phyloP scores from a whole-genome alignment of 2,888 invertebrate species.

The Cremastobaeus sp. region DNA sequence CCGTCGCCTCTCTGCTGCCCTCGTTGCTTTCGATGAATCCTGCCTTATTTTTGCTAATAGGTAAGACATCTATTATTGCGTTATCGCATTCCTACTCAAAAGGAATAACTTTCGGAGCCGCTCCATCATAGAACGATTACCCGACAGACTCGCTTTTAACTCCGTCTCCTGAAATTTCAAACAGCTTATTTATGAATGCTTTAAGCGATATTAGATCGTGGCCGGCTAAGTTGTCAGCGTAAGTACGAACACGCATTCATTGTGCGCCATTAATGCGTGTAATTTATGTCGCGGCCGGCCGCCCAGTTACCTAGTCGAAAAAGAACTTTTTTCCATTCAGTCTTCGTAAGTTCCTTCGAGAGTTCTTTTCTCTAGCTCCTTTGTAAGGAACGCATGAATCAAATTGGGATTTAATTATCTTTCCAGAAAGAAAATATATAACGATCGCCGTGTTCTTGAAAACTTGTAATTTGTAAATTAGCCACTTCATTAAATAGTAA shows the following conservation, averaged over 20 bases:
- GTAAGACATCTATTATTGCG: conserved; percentile 33
- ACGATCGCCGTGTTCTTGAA: conserved; percentile 13
- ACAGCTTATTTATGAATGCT: conserved; percentile 72
- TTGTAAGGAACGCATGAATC: conserved; percentile 24
- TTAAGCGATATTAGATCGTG: conserved; percentile 70
- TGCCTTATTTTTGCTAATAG: conserved; percentile 20
- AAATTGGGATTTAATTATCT: conserved; percentile 26
- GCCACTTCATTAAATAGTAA: conserved; percentile 4
- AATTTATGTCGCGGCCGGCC: conserved; percentile 67
- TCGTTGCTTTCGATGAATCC: conserved; percentile 11
- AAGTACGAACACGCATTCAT: conserved; percentile 70
- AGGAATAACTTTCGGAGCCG: no score
- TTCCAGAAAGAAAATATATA: not conserved
- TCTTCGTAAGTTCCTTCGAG: conserved; percentile 9
- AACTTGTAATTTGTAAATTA: conserved; percentile 10
- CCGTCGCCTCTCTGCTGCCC: conserved; percentile 6
- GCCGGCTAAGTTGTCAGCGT: conserved; percentile 69
- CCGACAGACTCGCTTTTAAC: conserved; percentile 66
- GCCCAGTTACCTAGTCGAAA: conserved; percentile 53
- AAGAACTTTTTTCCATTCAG: conserved; percentile 7
- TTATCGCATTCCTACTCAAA: no score
- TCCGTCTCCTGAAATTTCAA: conserved; percentile 67
- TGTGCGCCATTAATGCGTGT: conserved; percentile 71
- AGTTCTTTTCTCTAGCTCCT: conserved; percentile 12
- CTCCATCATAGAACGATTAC: conserved; percentile 72